These are phyloP conservation scores for Porphyrio hochstetteri DNA, from an alignment of 2,113 vertebrate genomes.

Conservation along the genomic window DNA sequence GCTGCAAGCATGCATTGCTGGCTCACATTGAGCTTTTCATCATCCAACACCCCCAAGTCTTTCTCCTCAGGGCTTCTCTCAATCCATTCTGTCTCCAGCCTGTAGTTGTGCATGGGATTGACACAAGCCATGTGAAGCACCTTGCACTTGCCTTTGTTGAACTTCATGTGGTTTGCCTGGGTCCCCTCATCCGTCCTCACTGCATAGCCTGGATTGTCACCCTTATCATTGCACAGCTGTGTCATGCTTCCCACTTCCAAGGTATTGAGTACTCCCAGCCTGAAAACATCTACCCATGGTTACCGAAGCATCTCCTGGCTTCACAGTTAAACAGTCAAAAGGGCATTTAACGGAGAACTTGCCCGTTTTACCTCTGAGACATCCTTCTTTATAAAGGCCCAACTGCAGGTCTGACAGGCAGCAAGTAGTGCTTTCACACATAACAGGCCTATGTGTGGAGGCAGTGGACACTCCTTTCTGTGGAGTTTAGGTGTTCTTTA, in stretches of 20 bases:
- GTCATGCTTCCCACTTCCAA: background rate
- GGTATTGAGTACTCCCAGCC: background rate
- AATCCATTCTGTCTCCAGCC: too few relatives aligned
- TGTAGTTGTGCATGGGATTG: too few relatives aligned
- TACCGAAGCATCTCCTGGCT: background rate
- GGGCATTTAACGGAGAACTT: background rate
- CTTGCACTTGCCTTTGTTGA: too few relatives aligned
- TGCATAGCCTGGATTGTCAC: accelerated
- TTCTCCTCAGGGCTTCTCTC: too few relatives aligned
- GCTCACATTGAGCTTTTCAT: too few relatives aligned
- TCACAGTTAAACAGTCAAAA: background rate
- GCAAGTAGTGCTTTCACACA: background rate
- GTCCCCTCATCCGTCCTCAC: background rate
- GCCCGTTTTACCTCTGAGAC: background rate
- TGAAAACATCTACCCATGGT: background rate
- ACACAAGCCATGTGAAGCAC: too few relatives aligned
- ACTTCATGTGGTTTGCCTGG: too few relatives aligned
- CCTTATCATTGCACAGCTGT: background rate
- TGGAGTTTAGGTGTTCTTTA: background rate
- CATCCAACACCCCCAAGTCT: too few relatives aligned
- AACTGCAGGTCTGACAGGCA: background rate
- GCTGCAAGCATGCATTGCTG: too few relatives aligned
- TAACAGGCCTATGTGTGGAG: background rate
- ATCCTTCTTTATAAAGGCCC: background rate
- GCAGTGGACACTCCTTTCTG: too few relatives aligned